Evolutionary conservation across 1,140 invertebrate genomes (phyloP).

Genomic region (Zaprionus capensis): DNA sequence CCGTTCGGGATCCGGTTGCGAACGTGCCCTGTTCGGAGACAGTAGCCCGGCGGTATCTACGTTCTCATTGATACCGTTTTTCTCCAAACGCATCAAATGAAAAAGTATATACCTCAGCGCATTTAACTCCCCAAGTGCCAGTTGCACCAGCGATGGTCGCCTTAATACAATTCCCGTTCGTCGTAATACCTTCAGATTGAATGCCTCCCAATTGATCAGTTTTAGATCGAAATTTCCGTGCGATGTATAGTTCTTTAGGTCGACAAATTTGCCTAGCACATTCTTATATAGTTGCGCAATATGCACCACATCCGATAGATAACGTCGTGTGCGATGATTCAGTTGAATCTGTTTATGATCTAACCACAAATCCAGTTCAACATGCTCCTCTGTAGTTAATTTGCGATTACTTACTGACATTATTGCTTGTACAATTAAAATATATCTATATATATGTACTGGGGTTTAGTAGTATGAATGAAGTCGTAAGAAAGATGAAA

Average conservation of each 20-base stretch:
- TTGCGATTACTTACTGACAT: conserved; percentile 12
- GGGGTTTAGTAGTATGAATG: not conserved
- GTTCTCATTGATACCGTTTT: conserved; percentile 49
- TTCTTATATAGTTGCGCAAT: conserved; percentile 89
- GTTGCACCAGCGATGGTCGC: conserved; percentile 86
- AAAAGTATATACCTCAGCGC: conserved; percentile 87
- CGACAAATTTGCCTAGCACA: conserved; percentile 88
- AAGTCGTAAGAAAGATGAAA: not conserved
- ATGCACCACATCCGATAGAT: conserved; percentile 87
- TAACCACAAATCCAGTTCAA: conserved; percentile 85
- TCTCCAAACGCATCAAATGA: conserved; percentile 77
- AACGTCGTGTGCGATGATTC: conserved; percentile 51
- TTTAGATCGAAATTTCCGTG: conserved; percentile 88
- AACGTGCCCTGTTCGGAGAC: conserved; percentile 22
- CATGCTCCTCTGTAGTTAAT: conserved; percentile 40
- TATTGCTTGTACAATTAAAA: not conserved
- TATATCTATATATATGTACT: not conserved
- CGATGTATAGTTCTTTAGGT: conserved; percentile 90
- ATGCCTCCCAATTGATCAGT: conserved; percentile 89
- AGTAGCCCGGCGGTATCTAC: conserved; percentile 33
- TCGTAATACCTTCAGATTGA: conserved; percentile 89
- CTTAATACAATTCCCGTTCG: conserved; percentile 87
- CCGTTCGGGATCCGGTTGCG: not conserved
- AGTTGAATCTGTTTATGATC: conserved; percentile 87
- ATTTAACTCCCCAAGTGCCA: conserved; percentile 87